Evolutionary conservation across 64 coral and sea anemone genomes (phyloP).

Genomic region (Stichodactyla mertensii): DNA sequence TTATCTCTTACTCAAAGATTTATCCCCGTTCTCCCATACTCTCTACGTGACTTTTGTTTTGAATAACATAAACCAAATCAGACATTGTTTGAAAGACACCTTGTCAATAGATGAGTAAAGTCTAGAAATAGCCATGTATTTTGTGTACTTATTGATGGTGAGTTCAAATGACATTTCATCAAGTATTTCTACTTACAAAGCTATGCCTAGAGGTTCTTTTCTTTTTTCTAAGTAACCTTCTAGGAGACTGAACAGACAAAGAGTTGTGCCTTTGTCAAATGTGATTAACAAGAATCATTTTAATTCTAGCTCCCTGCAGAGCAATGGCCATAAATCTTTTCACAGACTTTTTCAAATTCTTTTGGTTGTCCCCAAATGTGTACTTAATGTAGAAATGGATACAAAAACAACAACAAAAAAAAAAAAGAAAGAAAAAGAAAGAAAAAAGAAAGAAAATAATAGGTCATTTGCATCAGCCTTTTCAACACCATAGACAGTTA

Average conservation of each 20-base stretch:
- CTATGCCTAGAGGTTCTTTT: not conserved
- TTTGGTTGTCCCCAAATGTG: too few species aligned
- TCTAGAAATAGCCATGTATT: not conserved
- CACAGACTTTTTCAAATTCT: too few species aligned
- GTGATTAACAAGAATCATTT: too few species aligned
- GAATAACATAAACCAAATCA: not conserved
- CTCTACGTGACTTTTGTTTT: not conserved
- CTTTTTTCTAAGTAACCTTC: not conserved
- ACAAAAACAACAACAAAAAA: too few species aligned
- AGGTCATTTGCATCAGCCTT: too few species aligned
- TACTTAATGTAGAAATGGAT: too few species aligned
- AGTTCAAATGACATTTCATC: not conserved
- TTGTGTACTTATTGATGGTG: not conserved
- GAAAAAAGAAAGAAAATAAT: too few species aligned
- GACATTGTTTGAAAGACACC: not conserved
- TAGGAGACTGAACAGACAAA: not conserved
- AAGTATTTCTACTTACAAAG: not conserved
- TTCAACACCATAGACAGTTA: too few species aligned
- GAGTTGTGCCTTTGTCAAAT: too few species aligned
- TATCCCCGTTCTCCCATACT: not conserved
- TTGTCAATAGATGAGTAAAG: not conserved
- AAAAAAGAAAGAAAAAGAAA: too few species aligned
- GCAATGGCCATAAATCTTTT: too few species aligned
- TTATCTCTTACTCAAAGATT: not conserved
- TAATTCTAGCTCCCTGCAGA: too few species aligned